Conservation (phyloP, 1,140 invertebrate species). For the Drosophila malerkotliana region DNA sequence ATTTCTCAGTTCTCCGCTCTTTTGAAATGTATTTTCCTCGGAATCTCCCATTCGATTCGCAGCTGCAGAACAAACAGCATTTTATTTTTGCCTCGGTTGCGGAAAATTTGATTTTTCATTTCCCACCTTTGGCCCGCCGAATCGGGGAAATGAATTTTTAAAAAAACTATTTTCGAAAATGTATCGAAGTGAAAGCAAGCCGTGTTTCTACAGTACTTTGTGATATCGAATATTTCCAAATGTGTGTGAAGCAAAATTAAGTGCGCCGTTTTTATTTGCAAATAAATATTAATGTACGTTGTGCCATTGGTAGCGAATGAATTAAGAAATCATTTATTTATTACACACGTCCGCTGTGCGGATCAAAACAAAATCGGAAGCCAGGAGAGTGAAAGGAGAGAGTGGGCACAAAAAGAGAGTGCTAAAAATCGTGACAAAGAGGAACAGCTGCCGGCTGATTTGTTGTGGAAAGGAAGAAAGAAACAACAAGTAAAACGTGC, state of each 20-base stretch:
- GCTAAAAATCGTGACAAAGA: conserved; percentile 22
- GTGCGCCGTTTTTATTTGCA: conserved; percentile 8
- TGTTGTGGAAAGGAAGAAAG: conserved; percentile 42
- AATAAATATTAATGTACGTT: conserved; percentile 40
- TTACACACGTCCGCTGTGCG: conserved; percentile 19
- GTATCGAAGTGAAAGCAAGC: conserved; percentile 22
- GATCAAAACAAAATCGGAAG: conserved; percentile 48
- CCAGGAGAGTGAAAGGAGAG: conserved; percentile 5
- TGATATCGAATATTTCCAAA: conserved; percentile 15
- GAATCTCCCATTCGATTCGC: conserved; percentile 55
- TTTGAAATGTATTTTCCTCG: conserved; percentile 52
- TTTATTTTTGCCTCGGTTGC: conserved; percentile 5
- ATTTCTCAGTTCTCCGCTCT: conserved; percentile 29
- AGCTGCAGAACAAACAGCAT: conserved; percentile 27
- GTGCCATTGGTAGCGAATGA: conserved; percentile 26
- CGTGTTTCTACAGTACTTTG: conserved; percentile 24
- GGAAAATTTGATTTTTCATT: conserved; percentile 23
- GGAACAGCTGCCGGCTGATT: conserved; percentile 48
- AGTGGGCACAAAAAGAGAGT: conserved; percentile 23
- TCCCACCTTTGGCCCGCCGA: background rate
- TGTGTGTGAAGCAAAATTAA: conserved; percentile 9
- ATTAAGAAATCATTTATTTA: conserved; percentile 38
- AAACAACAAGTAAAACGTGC: conserved; percentile 33
- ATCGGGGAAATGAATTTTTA: conserved; percentile 2
- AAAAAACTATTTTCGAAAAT: conserved; percentile 10